Percentiles rank a stretch among this genome's conserved stretches.
Conservation (phyloP, 1,140 invertebrate genomes). For the Diorhabda sublineata region DNA sequence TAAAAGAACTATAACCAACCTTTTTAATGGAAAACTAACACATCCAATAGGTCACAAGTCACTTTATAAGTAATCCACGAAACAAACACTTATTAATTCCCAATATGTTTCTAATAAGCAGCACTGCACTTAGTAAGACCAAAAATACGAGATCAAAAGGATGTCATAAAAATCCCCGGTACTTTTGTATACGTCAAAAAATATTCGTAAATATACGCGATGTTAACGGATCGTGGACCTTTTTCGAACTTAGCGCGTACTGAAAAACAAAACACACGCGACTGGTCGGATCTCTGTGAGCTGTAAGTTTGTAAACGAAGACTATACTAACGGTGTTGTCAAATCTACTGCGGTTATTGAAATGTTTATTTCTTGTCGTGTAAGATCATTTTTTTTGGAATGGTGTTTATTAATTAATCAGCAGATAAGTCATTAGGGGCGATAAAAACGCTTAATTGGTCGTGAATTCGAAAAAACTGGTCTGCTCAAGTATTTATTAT, state of each 20-base stretch:
- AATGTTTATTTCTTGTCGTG: neutral
- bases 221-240: constrained; percentile 11
- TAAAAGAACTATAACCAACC: too few species aligned
- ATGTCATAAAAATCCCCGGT: constrained; percentile 5
- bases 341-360: neutral
- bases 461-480: too few species aligned
- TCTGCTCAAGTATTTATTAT: too few species aligned
- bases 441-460: too few species aligned
- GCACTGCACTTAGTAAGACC: neutral
- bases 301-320: constrained; percentile 16
- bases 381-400: too few species aligned
- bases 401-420: too few species aligned
- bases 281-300: constrained; percentile 13
- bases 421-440: too few species aligned
- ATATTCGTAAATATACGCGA: neutral
- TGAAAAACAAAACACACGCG: constrained; percentile 19
- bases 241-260: constrained; percentile 17
- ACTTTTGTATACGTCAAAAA: constrained; percentile 11
- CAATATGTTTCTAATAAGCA: neutral
- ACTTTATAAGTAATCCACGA: too few species aligned
- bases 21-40: neutral
- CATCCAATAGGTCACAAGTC: constrained; percentile 5
- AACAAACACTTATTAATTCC: neutral
- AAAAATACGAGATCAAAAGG: neutral
- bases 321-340: constrained; percentile 6